Base-by-base conservation (phyloP, 1,140 invertebrate genomes). In the Hyposmocoma kahamanoa region DNA sequence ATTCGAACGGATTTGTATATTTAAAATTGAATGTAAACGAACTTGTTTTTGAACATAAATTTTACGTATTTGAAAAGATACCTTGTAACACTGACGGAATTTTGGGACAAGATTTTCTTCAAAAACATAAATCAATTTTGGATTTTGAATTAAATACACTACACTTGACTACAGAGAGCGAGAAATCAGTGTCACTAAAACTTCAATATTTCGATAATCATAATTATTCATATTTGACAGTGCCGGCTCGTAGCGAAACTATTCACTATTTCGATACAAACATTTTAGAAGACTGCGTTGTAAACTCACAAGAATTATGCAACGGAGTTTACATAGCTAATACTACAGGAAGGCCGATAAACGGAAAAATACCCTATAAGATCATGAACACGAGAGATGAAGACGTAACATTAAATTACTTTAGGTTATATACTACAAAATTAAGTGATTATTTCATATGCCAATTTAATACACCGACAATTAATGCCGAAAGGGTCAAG, bases 81-180 rank as follows among this genome's bases (percentile, higher is more conserved):
- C 38, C 38, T 9, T 41, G 38, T 41, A 41, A 41, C 9, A 20
- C 38, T 5, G 38, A 41, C 11, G 38, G 38, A 11, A 41, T 41
- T 21, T 13, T 41, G 22, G 38, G 38, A 1, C 18, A 20, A 41
- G 38, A 41, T 41, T 41, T 41, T 41, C 18, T 41, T 1, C 20
- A 21, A 20, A 41, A 20, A 21, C 22, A 41, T 15, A 9, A 13
- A 11, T 20, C 18, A 10, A 13, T 41, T 41, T 9, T 41, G 10
- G 22, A 41, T 20, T 41, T 13, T 13, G 38, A 41, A 11, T 9
- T 9, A 19, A 15, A 41, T 13, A 20, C 18, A 21, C 20, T 41
- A 6, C 10, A 9, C 9, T 41, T 41, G 22, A 2, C 11, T n/a
- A 21, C 38, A 21, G 10, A 20, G 1, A 20, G 11, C 4, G 13